A percentile compares a stretch with the other conserved stretches of the same genome.
phyloP scores from a whole-genome alignment of 2,797 vertebrate genomes.

The Hemibagrus guttatus region DNA sequence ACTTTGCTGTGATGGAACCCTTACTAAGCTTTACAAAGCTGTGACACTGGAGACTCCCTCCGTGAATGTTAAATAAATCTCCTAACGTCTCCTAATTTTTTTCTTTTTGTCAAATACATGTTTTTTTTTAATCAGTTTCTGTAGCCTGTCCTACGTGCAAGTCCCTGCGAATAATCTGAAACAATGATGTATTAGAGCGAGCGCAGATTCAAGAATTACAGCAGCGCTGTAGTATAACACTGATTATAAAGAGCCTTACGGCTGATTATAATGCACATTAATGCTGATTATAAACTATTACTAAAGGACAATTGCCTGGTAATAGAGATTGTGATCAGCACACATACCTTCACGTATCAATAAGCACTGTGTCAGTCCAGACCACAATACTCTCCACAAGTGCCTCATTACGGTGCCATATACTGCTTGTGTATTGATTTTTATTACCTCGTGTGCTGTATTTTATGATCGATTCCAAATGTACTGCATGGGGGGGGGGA shows the following conservation, averaged over 20 bases:
- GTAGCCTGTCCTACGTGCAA: background rate
- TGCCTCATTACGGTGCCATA: constrained; percentile 46
- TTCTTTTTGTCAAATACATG: background rate
- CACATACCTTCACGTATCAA: constrained; percentile 15
- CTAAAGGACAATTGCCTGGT: constrained; percentile 13
- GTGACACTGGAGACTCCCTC: background rate
- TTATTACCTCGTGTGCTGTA: constrained; percentile 23
- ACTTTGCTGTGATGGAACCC: background rate
- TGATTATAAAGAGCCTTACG: background rate
- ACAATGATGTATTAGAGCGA: background rate
- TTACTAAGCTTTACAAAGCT: background rate
- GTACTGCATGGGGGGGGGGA: too few species aligned
- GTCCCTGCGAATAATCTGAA: background rate
- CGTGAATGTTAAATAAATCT: background rate
- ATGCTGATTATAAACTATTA: constrained; percentile 25
- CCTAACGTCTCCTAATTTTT: background rate
- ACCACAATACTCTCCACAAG: constrained; percentile 25
- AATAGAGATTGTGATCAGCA: constrained; percentile 11
- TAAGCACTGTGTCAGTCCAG: constrained; percentile 18
- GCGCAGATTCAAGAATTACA: too few species aligned
- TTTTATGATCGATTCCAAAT: constrained; percentile 27
- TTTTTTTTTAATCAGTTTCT: background rate
- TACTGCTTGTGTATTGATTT: constrained; percentile 22
- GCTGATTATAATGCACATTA: constrained; percentile 6
- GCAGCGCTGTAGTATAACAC: too few species aligned